Conservation (phyloP, 2,888 invertebrate genomes). For the Acleris laterana region DNA sequence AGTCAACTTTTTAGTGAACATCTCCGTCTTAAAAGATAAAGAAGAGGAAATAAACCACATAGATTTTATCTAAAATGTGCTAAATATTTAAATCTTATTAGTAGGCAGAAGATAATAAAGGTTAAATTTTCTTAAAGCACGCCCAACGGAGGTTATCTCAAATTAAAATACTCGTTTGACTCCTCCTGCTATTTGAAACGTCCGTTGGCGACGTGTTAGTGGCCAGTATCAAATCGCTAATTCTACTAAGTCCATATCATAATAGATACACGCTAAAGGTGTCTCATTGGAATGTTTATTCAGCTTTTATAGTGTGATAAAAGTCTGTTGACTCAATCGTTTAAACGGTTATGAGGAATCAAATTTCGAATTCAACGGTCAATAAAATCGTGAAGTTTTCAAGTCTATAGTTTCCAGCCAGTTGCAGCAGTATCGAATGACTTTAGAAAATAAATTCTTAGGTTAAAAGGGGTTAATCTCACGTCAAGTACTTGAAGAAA, state of each 20-base stretch:
- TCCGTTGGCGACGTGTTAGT: slow-evolving; percentile 2
- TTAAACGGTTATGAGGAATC: slow-evolving; percentile 31
- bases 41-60: neutral
- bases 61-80: neutral
- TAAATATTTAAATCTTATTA: slow-evolving; percentile 7
- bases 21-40: neutral
- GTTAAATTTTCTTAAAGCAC: neutral
- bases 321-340: slow-evolving; percentile 36
- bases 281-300: slow-evolving; percentile 36
- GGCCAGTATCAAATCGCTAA: slow-evolving; percentile 26
- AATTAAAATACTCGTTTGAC: slow-evolving; percentile 19
- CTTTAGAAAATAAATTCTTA: slow-evolving; percentile 16
- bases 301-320: slow-evolving; percentile 38
- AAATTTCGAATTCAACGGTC: slow-evolving; percentile 29
- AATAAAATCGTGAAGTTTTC: slow-evolving; percentile 23
- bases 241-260: slow-evolving; percentile 23
- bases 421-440: slow-evolving; percentile 2
- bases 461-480: slow-evolving; percentile 18
- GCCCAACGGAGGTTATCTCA: slow-evolving; percentile 9
- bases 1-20: too few species aligned
- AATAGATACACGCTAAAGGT: slow-evolving; percentile 29
- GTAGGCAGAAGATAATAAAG: slow-evolving; percentile 6
- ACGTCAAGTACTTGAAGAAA: slow-evolving; percentile 20
- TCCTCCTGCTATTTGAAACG: slow-evolving; percentile 11
- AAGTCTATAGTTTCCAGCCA: slow-evolving; percentile 21